Evolutionary conservation across 1,140 invertebrate genomes (phyloP).

Genomic region (Trichonephila inaurata): DNA sequence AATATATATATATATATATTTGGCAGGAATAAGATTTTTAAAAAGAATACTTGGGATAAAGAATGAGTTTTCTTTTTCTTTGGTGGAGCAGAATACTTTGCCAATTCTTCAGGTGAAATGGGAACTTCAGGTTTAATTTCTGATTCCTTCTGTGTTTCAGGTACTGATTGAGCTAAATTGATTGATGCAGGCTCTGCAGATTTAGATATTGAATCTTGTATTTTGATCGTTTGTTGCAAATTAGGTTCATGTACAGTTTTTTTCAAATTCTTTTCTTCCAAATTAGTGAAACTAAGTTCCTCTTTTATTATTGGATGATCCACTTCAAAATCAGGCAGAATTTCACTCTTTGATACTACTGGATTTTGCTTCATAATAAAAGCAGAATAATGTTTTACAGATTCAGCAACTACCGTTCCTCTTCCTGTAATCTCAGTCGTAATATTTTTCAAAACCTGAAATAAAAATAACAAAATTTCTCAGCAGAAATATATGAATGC

Average conservation of each 20-base stretch:
- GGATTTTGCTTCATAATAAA: slow-evolving; percentile 42
- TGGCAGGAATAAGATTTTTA: too few species aligned
- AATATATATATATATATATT: neutral
- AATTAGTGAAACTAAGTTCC: neutral
- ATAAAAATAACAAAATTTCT: neutral
- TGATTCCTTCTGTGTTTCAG: neutral
- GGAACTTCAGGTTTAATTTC: neutral
- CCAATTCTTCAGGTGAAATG: neutral
- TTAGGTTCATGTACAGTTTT: neutral
- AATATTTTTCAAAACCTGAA: slow-evolving; percentile 38
- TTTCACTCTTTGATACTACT: neutral
- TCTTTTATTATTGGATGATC: slow-evolving; percentile 65
- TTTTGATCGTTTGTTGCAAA: neutral
- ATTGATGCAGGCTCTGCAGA: neutral
- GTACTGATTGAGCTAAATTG: neutral
- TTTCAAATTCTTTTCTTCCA: neutral
- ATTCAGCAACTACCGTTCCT: slow-evolving; percentile 80
- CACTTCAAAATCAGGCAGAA: slow-evolving; percentile 48
- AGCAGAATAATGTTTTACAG: slow-evolving; percentile 79
- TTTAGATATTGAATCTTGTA: neutral
- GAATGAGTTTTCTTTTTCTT: neutral
- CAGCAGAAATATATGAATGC: neutral
- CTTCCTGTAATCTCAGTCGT: slow-evolving; percentile 79
- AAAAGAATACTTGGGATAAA: neutral
- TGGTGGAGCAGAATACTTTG: neutral